Evolutionary conservation across 2,113 vertebrate species (phyloP).

Genomic region (Cyprinodon tularosa): DNA sequence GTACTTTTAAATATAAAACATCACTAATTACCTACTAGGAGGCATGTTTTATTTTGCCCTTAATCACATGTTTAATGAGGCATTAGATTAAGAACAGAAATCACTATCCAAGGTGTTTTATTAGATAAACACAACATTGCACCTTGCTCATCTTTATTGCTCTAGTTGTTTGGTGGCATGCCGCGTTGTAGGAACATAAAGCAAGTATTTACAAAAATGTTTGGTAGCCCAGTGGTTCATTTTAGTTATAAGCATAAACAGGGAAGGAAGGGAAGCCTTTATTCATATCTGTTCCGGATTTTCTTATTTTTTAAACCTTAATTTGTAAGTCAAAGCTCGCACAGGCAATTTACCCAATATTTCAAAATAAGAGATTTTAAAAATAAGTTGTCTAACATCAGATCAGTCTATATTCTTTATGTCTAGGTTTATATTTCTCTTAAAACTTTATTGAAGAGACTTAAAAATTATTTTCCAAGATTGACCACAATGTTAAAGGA

Average conservation of each 20-base stretch:
- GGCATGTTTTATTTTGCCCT: no score
- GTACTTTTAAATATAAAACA: background rate
- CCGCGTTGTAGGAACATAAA: background rate
- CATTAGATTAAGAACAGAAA: background rate
- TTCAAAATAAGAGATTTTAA: background rate
- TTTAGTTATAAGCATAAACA: constrained; percentile 3
- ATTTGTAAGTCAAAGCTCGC: constrained; percentile 26
- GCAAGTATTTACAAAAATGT: constrained; percentile 18
- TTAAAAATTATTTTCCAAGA: background rate
- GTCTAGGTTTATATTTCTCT: background rate
- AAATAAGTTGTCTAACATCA: background rate
- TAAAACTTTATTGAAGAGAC: background rate
- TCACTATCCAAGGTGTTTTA: background rate
- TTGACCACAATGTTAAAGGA: no score
- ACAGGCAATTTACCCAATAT: background rate
- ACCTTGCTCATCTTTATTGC: background rate
- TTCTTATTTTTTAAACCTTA: constrained; percentile 54
- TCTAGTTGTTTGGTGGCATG: constrained; percentile 4
- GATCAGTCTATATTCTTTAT: background rate
- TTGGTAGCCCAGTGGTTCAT: constrained; percentile 26
- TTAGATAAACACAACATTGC: background rate
- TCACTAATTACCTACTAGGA: background rate
- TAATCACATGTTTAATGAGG: background rate
- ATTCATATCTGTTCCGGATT: constrained; percentile 21
- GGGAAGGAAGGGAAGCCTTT: constrained; percentile 23